Evolutionary conservation across 2,113 vertebrate genomes (phyloP).

Genomic region (Neoarius graeffei): DNA sequence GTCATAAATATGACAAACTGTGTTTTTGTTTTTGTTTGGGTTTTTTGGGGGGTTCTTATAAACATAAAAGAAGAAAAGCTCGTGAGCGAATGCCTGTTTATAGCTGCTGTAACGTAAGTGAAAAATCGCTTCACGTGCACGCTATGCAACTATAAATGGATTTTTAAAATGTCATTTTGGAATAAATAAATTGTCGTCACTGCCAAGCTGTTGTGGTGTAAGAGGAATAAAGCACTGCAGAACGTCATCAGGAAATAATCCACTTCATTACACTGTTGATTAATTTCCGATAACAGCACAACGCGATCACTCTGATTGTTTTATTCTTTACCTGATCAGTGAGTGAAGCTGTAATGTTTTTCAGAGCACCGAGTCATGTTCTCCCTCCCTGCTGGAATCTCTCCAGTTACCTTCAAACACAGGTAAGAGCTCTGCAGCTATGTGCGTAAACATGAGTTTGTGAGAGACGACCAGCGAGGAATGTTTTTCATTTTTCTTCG

Average conservation of each 20-base stretch:
- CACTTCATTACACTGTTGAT: too few species aligned
- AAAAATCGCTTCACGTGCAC: not conserved
- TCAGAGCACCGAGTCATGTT: conserved; percentile 4
- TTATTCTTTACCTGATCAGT: not conserved
- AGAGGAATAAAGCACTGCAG: not conserved
- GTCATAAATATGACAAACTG: not conserved
- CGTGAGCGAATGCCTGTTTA: not conserved
- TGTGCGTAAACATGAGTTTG: not conserved
- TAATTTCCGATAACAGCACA: not conserved
- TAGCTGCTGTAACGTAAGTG: not conserved
- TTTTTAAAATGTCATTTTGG: not conserved
- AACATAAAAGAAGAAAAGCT: too few species aligned
- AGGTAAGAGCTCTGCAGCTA: conserved; percentile 18
- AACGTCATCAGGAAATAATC: too few species aligned
- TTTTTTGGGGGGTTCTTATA: too few species aligned
- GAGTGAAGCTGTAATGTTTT: not conserved
- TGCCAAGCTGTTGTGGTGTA: not conserved
- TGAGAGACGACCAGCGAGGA: not conserved
- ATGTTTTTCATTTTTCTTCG: not conserved
- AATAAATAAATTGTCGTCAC: not conserved
- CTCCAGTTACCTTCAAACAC: conserved; percentile 46
- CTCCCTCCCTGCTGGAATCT: conserved; percentile 41
- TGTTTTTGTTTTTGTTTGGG: too few species aligned
- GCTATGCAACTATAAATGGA: not conserved
- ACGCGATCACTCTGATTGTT: not conserved